Evolutionary conservation across 2,797 vertebrate genomes (phyloP).

Genomic region (Stomatorhinus walkeri): DNA sequence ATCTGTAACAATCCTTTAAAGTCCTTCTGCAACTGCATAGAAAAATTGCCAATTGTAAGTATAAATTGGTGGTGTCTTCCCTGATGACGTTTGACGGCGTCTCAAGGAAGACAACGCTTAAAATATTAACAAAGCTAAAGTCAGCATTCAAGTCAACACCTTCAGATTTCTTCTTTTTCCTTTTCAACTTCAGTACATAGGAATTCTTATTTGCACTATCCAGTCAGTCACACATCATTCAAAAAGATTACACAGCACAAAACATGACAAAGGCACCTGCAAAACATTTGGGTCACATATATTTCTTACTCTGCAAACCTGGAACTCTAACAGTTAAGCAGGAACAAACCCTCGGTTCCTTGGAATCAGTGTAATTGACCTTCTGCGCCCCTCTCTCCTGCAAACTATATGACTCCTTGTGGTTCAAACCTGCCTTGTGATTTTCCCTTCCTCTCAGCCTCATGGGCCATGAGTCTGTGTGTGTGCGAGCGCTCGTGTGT

Average conservation of each 20-base stretch:
- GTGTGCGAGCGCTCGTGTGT: background rate
- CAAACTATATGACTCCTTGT: constrained; percentile 57
- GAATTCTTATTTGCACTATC: background rate
- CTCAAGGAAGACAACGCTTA: background rate
- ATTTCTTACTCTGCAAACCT: background rate
- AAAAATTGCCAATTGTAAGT: background rate
- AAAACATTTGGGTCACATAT: background rate
- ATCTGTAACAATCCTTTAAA: background rate
- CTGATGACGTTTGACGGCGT: background rate
- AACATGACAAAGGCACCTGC: background rate
- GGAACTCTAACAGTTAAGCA: constrained; percentile 15
- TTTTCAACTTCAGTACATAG: background rate
- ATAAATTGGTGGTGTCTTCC: background rate
- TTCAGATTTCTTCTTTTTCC: background rate
- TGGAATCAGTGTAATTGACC: constrained; percentile 5
- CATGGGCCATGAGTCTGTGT: constrained; percentile 14
- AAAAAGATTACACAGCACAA: background rate
- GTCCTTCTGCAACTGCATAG: background rate
- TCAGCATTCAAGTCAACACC: background rate
- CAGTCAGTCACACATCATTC: background rate
- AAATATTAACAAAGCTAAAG: background rate
- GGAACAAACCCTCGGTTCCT: constrained; percentile 36
- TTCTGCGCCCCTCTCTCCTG: constrained; percentile 39
- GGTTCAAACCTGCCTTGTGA: constrained; percentile 59
- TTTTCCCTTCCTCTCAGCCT: constrained; percentile 35